These are phyloP conservation scores for Terrapene triunguis DNA, from an alignment of 2,113 vertebrate species.

Conservation along the genomic window DNA sequence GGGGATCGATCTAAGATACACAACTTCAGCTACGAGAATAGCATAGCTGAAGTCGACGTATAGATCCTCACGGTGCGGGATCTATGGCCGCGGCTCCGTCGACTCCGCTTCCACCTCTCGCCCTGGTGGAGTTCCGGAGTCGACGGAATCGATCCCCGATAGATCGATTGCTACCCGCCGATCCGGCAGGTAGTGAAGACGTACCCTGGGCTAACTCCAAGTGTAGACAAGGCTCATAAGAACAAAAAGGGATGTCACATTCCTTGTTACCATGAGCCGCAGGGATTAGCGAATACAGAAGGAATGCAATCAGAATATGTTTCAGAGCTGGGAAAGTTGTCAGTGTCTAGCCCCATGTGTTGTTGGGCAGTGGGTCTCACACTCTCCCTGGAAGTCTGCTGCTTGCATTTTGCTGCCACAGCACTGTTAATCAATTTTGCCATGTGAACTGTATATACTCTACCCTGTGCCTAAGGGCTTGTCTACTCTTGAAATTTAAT, in stretches of 20 bases:
- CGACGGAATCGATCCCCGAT: too few relatives aligned
- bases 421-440: background rate
- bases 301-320: background rate
- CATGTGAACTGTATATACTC: background rate
- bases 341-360: accelerated
- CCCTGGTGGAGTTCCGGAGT: too few relatives aligned
- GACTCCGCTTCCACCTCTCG: too few relatives aligned
- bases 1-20: too few relatives aligned
- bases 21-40: too few relatives aligned
- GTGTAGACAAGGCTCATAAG: background rate
- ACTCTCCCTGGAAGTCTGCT: background rate
- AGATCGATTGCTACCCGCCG: too few relatives aligned
- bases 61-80: too few relatives aligned
- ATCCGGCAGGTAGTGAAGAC: too few relatives aligned
- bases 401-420: background rate
- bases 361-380: background rate
- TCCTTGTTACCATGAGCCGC: background rate
- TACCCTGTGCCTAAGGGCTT: accelerated
- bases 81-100: too few relatives aligned
- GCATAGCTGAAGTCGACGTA: too few relatives aligned
- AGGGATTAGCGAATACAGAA: background rate
- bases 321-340: background rate
- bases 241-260: background rate
- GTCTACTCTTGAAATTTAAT: background rate
- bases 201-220: accelerated